phyloP scores from a whole-genome alignment of 2,797 vertebrate genomes.

The Eulemur albifrons region DNA sequence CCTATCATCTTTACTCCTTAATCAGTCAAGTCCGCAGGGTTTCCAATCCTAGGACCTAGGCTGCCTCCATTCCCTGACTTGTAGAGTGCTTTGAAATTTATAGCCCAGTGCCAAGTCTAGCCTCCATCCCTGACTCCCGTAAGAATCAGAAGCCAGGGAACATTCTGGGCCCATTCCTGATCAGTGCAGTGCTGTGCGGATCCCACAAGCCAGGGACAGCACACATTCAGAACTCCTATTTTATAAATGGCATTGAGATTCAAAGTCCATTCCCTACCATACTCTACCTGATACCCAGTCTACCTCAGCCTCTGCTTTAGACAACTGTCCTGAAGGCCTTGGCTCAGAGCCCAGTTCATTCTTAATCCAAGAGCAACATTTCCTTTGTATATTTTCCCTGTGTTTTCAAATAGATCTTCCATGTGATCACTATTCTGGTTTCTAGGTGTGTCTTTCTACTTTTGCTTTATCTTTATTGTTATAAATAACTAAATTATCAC shows the following conservation, averaged over 20 bases:
- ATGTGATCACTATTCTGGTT: not conserved
- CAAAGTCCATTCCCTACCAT: not conserved
- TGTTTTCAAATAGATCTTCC: not conserved
- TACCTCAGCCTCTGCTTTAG: not conserved
- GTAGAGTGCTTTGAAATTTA: not conserved
- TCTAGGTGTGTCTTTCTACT: not conserved
- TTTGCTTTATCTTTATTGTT: not conserved
- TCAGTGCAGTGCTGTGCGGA: not conserved
- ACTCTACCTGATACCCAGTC: not conserved
- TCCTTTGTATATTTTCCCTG: not conserved
- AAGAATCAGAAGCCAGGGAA: not conserved
- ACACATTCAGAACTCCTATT: not conserved
- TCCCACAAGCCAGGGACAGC: not conserved
- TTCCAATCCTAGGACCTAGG: not conserved
- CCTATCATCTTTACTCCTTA: not conserved
- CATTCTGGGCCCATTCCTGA: not conserved
- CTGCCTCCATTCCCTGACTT: not conserved
- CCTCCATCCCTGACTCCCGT: not conserved
- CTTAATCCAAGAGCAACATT: not conserved
- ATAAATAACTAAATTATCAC: not conserved
- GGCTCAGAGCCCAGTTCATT: not conserved
- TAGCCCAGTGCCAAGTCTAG: not conserved
- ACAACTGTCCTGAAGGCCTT: not conserved
- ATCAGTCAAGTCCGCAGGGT: not conserved
- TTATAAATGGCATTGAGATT: not conserved